Conservation (phyloP, 2,888 invertebrate genomes). For the Lottia gigantea region DNA sequence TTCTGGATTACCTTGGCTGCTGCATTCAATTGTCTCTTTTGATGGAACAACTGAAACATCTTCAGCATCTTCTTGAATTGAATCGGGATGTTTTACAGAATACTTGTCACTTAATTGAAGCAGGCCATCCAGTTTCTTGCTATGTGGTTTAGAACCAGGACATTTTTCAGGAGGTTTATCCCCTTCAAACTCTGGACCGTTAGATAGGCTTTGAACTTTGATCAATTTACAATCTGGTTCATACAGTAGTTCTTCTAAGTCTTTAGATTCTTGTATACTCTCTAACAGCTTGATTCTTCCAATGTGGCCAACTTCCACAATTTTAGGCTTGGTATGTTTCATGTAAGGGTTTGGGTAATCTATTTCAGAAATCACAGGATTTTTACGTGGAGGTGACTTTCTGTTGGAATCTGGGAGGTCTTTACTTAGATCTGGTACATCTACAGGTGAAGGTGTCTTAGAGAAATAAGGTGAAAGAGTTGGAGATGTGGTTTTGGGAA, state of each 20-base stretch:
- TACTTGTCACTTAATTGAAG: no score
- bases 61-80: background rate
- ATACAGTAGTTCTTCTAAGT: constrained; percentile 44
- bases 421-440: constrained; percentile 18
- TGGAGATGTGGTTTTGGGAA: background rate
- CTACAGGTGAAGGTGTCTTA: background rate
- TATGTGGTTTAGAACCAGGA: no score
- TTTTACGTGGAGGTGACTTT: background rate
- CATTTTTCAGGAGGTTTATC: background rate
- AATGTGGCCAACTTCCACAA: constrained; percentile 50
- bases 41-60: background rate
- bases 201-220: background rate
- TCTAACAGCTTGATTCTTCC: constrained; percentile 51
- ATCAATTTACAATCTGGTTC: constrained; percentile 19
- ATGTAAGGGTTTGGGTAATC: constrained; percentile 45
- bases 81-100: constrained; percentile 11
- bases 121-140: no score
- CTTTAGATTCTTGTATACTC: constrained; percentile 47
- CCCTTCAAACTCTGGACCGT: constrained; percentile 9
- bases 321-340: constrained; percentile 48
- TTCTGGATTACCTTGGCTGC: no score
- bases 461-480: background rate
- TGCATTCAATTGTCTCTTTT: no score
- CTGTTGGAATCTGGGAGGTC: constrained; percentile 14
- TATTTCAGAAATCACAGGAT: constrained; percentile 19